Conservation (phyloP, 2,797 vertebrate species). For the Chrosomus eos region DNA sequence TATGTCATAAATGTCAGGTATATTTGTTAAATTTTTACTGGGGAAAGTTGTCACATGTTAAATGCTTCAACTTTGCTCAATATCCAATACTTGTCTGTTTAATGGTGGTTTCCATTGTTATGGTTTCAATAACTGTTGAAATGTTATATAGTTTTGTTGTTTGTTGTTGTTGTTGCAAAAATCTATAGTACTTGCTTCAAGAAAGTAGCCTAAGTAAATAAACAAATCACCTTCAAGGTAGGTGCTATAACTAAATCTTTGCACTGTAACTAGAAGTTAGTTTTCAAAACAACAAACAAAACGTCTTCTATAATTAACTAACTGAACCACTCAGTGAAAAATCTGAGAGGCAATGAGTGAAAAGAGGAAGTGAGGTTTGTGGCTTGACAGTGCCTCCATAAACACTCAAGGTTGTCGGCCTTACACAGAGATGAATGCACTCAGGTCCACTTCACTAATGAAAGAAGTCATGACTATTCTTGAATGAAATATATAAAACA, state of each 20-base stretch:
- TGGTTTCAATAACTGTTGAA: background rate
- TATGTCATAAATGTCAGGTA: background rate
- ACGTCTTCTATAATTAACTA: background rate
- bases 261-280: background rate
- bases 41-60: background rate
- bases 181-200: background rate
- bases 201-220: background rate
- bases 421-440: slow-evolving; percentile 56
- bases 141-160: background rate
- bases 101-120: too few species aligned
- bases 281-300: background rate
- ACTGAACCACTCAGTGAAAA: background rate
- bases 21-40: background rate
- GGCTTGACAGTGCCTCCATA: slow-evolving; percentile 42
- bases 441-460: slow-evolving; percentile 61
- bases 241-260: background rate
- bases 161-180: background rate
- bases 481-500: slow-evolving; percentile 29
- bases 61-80: too few species aligned
- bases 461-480: slow-evolving; percentile 60
- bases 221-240: background rate
- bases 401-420: slow-evolving; percentile 53
- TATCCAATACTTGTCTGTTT: too few species aligned
- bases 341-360: background rate
- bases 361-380: background rate